Percentiles rank a stretch among this genome's conserved stretches.
These are phyloP conservation scores for Rotaria sp. DNA, from an alignment of 2,888 invertebrate species.

Conservation along the genomic window DNA sequence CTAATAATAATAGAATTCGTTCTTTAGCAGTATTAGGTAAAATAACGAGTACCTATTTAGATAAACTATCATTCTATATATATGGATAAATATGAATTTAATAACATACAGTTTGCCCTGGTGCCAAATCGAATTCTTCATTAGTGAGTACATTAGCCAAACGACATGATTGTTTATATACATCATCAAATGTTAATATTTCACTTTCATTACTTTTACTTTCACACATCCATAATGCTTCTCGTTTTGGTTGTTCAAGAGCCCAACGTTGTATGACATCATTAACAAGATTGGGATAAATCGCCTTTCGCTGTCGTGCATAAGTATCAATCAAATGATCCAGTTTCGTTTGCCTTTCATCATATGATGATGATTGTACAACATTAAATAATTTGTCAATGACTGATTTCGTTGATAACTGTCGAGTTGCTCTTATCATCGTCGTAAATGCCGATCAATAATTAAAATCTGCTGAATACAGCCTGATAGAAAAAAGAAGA, in stretches of 20 bases:
- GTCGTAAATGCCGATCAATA: no score
- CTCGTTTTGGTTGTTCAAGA: neutral
- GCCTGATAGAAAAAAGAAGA: no score
- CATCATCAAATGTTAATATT: neutral
- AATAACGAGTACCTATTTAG: neutral
- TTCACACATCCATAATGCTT: neutral
- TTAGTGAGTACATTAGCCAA: neutral
- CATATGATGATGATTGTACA: neutral
- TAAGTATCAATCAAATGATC: neutral
- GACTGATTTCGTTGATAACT: neutral
- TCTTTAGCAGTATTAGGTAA: neutral
- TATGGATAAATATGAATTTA: neutral
- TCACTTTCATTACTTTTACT: neutral
- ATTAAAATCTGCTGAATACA: no score
- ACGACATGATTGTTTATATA: neutral
- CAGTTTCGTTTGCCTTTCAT: neutral
- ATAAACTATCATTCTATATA: neutral
- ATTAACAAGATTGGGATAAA: neutral
- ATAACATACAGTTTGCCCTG: neutral
- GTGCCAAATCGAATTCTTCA: neutral
- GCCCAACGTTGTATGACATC: neutral
- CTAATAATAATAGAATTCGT: neutral
- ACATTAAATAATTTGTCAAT: neutral
- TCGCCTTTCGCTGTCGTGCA: neutral
- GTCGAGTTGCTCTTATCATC: no score